Conservation (phyloP, 2,113 vertebrate species). For the Dicaeum eximium region DNA sequence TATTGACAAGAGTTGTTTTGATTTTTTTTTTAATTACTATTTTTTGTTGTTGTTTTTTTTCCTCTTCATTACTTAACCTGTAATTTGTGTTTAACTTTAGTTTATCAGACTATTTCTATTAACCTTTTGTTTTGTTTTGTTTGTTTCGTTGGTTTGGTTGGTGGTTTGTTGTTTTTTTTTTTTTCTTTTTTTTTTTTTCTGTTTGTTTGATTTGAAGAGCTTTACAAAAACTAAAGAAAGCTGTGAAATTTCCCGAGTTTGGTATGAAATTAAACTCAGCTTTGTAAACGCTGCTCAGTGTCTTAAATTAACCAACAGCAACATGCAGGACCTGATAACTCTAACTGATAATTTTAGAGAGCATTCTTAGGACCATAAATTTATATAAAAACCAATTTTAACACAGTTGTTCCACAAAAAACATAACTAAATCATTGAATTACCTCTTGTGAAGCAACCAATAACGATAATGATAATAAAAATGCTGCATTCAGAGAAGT, state of each 20-base stretch:
- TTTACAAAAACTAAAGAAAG: slow-evolving; percentile 64
- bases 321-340: neutral
- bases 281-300: slow-evolving; percentile 49
- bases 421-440: neutral
- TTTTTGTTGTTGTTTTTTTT: neutral
- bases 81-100: slow-evolving; percentile 76
- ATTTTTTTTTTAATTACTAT: neutral
- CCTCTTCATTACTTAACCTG: slow-evolving; percentile 77
- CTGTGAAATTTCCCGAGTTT: slow-evolving; percentile 44
- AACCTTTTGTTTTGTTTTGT: slow-evolving; percentile 36
- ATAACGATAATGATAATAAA: neutral
- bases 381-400: neutral
- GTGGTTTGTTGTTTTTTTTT: neutral
- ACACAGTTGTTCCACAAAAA: neutral
- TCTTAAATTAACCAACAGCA: slow-evolving; percentile 36
- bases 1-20: neutral
- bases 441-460: neutral
- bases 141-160: neutral
- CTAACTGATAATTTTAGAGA: neutral
- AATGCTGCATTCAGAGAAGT: neutral
- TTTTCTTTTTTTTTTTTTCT: neutral
- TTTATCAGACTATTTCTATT: slow-evolving; percentile 73
- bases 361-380: neutral
- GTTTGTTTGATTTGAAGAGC: slow-evolving; percentile 55
- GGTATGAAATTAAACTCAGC: slow-evolving; percentile 44